Conservation (phyloP, 2,888 invertebrate genomes). For the Campaea margaritaria region DNA sequence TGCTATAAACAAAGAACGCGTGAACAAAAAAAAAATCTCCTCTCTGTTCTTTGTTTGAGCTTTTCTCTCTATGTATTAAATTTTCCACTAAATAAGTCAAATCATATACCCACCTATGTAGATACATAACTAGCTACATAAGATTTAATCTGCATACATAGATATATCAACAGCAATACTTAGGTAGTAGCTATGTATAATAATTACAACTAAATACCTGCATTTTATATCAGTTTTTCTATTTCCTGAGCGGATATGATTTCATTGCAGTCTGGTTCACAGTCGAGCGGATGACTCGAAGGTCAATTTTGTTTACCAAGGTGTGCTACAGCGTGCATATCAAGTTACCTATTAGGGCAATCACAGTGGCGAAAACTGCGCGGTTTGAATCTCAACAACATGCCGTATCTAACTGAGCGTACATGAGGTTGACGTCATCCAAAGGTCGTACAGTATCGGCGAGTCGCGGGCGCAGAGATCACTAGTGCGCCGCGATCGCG, state of each 20-base stretch:
- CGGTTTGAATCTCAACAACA: slow-evolving; percentile 71
- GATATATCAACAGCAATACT: too few relatives aligned
- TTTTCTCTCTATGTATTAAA: too few relatives aligned
- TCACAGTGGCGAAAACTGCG: slow-evolving; percentile 70
- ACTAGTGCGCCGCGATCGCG: slow-evolving; percentile 77
- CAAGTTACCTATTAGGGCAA: slow-evolving; percentile 57
- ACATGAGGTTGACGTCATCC: slow-evolving; percentile 74
- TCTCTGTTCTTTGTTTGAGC: too few relatives aligned
- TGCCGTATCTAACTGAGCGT: slow-evolving; percentile 58
- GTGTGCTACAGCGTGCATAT: slow-evolving; percentile 42
- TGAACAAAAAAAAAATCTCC: too few relatives aligned
- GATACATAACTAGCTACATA: too few relatives aligned
- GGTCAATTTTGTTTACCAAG: slow-evolving; percentile 64
- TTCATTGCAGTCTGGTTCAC: slow-evolving; percentile 22
- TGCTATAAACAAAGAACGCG: too few relatives aligned
- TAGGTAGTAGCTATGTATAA: too few relatives aligned
- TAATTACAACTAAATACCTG: too few relatives aligned
- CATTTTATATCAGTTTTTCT: background rate
- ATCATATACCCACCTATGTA: too few relatives aligned
- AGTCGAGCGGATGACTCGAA: slow-evolving; percentile 44
- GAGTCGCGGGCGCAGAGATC: slow-evolving; percentile 66
- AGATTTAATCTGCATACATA: too few relatives aligned
- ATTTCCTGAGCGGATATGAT: slow-evolving; percentile 27
- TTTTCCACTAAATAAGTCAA: too few relatives aligned
- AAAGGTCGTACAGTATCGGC: slow-evolving; percentile 76